Conservation (phyloP, 1,140 invertebrate genomes). For the Tetramorium simillimum region DNA sequence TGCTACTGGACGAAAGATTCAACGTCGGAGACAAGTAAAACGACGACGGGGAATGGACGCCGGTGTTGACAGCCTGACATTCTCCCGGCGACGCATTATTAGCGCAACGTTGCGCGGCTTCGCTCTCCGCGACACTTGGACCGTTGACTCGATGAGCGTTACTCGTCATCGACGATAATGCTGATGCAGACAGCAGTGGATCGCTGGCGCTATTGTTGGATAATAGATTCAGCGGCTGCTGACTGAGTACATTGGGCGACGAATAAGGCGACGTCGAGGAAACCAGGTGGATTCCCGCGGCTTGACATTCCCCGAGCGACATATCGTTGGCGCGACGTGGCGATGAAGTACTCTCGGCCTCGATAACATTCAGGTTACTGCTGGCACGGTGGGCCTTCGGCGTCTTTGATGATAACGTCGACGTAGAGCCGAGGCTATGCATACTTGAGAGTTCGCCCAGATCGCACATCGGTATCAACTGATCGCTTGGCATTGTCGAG, state of each 20-base stretch:
- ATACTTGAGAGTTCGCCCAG: constrained; percentile 74
- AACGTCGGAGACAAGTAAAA: constrained; percentile 56
- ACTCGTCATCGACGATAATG: background rate
- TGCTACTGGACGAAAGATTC: constrained; percentile 82
- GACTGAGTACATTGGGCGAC: constrained; percentile 77
- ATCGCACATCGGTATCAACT: constrained; percentile 76
- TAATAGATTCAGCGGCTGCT: constrained; percentile 78
- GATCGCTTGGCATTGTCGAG: constrained; percentile 52
- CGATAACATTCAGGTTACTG: constrained; percentile 64
- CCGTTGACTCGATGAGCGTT: constrained; percentile 19
- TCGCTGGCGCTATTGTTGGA: constrained; percentile 84
- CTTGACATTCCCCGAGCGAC: constrained; percentile 70
- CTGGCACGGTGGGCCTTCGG: constrained; percentile 73
- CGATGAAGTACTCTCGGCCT: constrained; percentile 36
- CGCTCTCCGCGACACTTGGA: background rate
- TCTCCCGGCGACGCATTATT: constrained; percentile 29
- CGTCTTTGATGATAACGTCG: constrained; percentile 72
- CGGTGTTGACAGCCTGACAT: constrained; percentile 64
- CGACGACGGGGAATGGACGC: constrained; percentile 69
- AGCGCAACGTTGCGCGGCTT: constrained; percentile 5
- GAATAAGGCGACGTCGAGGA: constrained; percentile 75
- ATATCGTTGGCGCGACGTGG: constrained; percentile 68
- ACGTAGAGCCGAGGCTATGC: constrained; percentile 72
- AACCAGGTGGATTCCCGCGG: constrained; percentile 37
- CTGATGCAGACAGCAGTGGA: constrained; percentile 1